Evolutionary conservation across 2,113 vertebrate genomes (phyloP).

Genomic region (Chionodraco myersi): DNA sequence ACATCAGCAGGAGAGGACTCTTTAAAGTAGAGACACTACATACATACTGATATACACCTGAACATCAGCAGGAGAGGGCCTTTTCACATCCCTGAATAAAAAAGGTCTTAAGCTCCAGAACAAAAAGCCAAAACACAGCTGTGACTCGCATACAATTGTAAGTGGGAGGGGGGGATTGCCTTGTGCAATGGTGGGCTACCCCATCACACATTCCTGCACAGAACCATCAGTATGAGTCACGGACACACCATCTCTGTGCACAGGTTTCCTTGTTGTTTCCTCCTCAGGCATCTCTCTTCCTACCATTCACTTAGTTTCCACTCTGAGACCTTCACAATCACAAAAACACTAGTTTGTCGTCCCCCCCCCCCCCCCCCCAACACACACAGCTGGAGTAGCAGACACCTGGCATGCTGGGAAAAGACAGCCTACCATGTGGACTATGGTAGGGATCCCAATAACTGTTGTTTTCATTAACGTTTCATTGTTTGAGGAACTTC

Average conservation of each 20-base stretch:
- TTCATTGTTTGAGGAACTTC: too few species aligned
- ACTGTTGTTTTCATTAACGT: too few species aligned
- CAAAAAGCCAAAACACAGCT: neutral
- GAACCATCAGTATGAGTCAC: slow-evolving; percentile 66
- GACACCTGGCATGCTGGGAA: slow-evolving; percentile 18
- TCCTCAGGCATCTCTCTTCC: slow-evolving; percentile 33
- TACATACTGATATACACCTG: too few species aligned
- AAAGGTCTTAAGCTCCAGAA: too few species aligned
- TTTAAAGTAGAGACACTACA: too few species aligned
- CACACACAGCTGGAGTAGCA: slow-evolving; percentile 26
- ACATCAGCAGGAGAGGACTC: too few species aligned
- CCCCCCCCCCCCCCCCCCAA: neutral
- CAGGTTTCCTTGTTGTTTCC: slow-evolving; percentile 65
- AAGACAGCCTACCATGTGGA: slow-evolving; percentile 24
- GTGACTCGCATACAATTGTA: neutral
- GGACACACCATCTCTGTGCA: slow-evolving; percentile 56
- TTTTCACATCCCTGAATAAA: too few species aligned
- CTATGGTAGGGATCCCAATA: too few species aligned
- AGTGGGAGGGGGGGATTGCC: neutral
- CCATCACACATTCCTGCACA: slow-evolving; percentile 44
- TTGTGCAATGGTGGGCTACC: slow-evolving; percentile 55
- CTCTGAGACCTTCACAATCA: slow-evolving; percentile 10
- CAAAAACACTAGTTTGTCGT: slow-evolving; percentile 53
- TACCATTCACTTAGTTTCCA: slow-evolving; percentile 31
- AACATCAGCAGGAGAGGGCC: too few species aligned